Percentiles rank a stretch among this genome's conserved stretches.
Evolutionary conservation across 2,797 vertebrate species (phyloP).

Genomic region (Trichosurus vulpecula): DNA sequence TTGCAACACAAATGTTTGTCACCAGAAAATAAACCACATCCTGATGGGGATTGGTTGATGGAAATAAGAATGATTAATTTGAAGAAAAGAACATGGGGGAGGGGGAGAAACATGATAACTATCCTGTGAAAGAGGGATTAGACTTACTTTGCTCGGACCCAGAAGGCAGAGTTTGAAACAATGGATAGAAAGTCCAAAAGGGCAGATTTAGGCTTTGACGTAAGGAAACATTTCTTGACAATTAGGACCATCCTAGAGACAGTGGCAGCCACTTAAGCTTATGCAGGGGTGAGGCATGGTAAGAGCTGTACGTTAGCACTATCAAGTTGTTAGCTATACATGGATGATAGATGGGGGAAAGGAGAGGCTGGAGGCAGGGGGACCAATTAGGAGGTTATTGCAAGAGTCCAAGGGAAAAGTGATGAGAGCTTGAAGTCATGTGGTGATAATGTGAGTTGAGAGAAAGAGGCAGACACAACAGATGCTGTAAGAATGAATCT

Average conservation of each 20-base stretch:
- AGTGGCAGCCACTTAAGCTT: neutral
- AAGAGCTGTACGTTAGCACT: neutral
- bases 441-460: neutral
- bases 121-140: neutral
- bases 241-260: neutral
- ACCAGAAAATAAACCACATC: neutral
- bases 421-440: neutral
- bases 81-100: neutral
- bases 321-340: neutral
- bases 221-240: neutral
- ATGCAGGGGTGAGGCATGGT: neutral
- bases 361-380: neutral
- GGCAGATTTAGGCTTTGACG: neutral
- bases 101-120: neutral
- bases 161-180: neutral
- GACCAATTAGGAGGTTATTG: neutral
- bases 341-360: neutral
- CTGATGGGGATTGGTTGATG: neutral
- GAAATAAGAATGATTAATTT: neutral
- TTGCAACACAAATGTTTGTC: neutral
- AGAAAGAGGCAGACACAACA: neutral
- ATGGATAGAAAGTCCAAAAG: neutral
- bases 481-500: neutral
- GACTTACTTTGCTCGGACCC: neutral
- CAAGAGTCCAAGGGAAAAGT: neutral